Evolutionary conservation across 2,113 vertebrate species (phyloP).

Genomic region (Stigmatopora argus): DNA sequence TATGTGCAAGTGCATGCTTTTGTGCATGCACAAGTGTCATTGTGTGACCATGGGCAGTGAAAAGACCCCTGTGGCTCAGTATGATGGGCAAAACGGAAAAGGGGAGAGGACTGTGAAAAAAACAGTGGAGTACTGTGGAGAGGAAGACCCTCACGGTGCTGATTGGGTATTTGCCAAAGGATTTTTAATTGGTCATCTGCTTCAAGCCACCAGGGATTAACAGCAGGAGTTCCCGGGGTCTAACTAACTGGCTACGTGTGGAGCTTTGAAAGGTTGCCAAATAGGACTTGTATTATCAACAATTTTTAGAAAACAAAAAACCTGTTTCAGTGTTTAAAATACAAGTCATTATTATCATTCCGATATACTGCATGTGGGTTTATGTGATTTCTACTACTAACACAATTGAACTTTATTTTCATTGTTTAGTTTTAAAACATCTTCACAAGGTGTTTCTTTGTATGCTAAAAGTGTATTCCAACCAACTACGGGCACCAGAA

Average conservation of each 20-base stretch:
- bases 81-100: constrained; percentile 38
- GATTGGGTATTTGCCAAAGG: constrained; percentile 45
- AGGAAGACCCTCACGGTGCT: constrained; percentile 23
- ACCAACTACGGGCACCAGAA: no score
- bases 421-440: background rate
- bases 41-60: constrained; percentile 19
- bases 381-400: background rate
- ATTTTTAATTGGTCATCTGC: constrained; percentile 61
- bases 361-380: background rate
- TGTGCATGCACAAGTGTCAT: constrained; percentile 37
- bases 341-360: background rate
- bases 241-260: constrained; percentile 17
- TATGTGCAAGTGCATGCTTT: constrained; percentile 25
- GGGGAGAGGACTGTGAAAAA: constrained; percentile 42
- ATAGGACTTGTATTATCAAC: background rate
- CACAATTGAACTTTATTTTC: background rate
- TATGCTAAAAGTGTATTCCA: no score
- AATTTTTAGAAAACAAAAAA: constrained; percentile 4
- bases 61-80: constrained; percentile 48
- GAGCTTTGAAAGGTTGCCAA: background rate
- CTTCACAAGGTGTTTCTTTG: no score
- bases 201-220: constrained; percentile 38
- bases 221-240: constrained; percentile 30
- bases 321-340: background rate
- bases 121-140: constrained; percentile 25